Evolutionary conservation across 2,113 vertebrate genomes (phyloP), one percentile per base, ranked within the genome.

Genomic region (Antennarius striatus): DNA sequence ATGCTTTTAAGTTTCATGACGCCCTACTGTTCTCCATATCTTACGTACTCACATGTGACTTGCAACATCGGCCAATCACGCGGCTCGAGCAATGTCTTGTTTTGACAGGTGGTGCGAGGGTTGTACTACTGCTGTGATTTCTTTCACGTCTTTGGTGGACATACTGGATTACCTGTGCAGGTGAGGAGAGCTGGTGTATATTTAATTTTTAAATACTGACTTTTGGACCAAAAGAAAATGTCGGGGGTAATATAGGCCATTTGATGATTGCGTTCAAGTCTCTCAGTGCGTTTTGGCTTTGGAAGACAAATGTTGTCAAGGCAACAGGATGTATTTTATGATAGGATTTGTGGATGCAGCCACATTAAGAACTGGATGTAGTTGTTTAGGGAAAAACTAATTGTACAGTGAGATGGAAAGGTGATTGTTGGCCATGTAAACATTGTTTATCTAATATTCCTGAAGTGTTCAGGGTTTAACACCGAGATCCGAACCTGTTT

Each of bases 151-250:
- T 71, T 56, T 61, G 49, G 4, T 48, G 36, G 50, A 62, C 49
- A 57, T 68, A 30, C 1, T 15, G 45, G 55, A 69, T 57, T 56
- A 65, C 16, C 16, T 71, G 46, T 57, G 46, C 39, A 62, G 32
- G 32, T 71, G 22, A 52, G 61, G 22, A 13, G 47, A 68, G 30
- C 56, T 75, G 22, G 40, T 71, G 22, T 50, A 47, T n/a, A 53
- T 60, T 47, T 5, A 49, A 16, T 14, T 74, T 62, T 56, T 54
- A 49, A 70, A 71, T 48, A 50, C 22, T 68, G 68, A 72, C 42
- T 15, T 22, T 73, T 75, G 81, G 66, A 78, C 71, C 59, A 76
- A 77, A 71, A 43, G 29, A 43, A 9, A 43, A 43, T 43, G 42
- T 43, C 11, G n/a, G 32, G 54, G 42, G 53, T 29, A 28, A 63